A percentile compares a stretch with the other conserved stretches of the same genome.
These are phyloP conservation scores for Sebastes dallii DNA, from an alignment of 2,797 vertebrate genomes.

Conservation along the genomic window DNA sequence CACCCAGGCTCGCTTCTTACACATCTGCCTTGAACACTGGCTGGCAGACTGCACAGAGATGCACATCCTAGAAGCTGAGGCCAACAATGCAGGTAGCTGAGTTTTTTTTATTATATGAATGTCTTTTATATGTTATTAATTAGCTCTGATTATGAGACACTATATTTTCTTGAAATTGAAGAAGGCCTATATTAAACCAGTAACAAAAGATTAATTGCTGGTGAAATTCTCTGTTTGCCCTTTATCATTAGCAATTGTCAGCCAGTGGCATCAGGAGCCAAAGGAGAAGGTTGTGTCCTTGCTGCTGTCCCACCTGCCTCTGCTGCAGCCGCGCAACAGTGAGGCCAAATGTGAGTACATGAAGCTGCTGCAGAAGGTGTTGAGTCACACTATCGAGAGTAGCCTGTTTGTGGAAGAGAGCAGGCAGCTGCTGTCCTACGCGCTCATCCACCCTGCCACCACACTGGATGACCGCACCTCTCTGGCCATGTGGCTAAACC, in stretches of 20 bases:
- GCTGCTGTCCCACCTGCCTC: constrained; percentile 92
- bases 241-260: constrained; percentile 86
- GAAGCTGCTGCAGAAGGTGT: constrained; percentile 93
- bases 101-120: neutral
- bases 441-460: constrained; percentile 97
- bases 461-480: constrained; percentile 95
- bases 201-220: neutral
- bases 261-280: constrained; percentile 95
- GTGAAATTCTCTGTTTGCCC: constrained; percentile 1
- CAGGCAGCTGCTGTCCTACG: constrained; percentile 94
- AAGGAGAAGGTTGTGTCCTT: constrained; percentile 93
- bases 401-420: constrained; percentile 96
- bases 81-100: constrained; percentile 93
- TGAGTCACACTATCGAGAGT: constrained; percentile 95
- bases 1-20: constrained; percentile 95
- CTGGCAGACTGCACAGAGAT: constrained; percentile 95
- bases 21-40: constrained; percentile 97
- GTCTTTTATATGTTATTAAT: neutral
- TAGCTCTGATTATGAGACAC: neutral
- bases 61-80: constrained; percentile 93
- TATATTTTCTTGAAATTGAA: neutral
- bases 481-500: constrained; percentile 93
- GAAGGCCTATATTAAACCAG: neutral
- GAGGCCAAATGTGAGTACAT: constrained; percentile 97
- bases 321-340: constrained; percentile 93